These are phyloP conservation scores for Drosophila sproati DNA, from an alignment of 1,140 invertebrate genomes.

Conservation along the genomic window DNA sequence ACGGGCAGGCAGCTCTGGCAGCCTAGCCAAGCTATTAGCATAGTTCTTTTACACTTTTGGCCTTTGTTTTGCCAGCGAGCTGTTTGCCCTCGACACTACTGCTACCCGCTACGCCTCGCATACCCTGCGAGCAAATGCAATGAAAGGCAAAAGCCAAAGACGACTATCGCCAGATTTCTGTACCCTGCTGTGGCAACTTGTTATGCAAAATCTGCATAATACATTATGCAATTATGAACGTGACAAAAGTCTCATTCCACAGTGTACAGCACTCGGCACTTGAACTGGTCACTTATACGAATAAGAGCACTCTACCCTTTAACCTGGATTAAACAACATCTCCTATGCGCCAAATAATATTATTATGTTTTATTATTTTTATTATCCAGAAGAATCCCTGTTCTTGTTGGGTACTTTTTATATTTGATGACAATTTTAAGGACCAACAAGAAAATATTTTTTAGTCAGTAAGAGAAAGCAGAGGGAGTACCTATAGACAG, in stretches of 20 bases:
- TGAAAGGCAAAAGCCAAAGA: slow-evolving; percentile 42
- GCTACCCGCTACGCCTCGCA: neutral
- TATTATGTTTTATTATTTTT: neutral
- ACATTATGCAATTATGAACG: slow-evolving; percentile 81
- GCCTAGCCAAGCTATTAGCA: slow-evolving; percentile 61
- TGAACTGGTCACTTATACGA: neutral
- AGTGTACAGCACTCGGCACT: slow-evolving; percentile 2
- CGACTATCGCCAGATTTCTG: slow-evolving; percentile 39
- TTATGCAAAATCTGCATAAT: slow-evolving; percentile 81
- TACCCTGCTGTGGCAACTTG: slow-evolving; percentile 56
- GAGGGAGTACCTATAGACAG: no score
- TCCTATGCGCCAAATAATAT: slow-evolving; percentile 54
- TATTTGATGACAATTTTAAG: no score
- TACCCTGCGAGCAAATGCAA: slow-evolving; percentile 1
- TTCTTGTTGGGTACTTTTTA: no score
- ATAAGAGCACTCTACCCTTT: neutral
- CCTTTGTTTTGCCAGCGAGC: slow-evolving; percentile 40
- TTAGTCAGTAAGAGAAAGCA: no score
- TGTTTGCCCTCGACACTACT: slow-evolving; percentile 9
- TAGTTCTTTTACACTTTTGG: slow-evolving; percentile 69
- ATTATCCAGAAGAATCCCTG: no score
- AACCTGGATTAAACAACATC: slow-evolving; percentile 25
- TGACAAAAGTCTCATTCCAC: slow-evolving; percentile 57
- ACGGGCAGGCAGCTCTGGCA: neutral
- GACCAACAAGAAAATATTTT: no score